These are phyloP conservation scores for Drosophila heteroneura DNA, from an alignment of 2,888 invertebrate species.

Conservation along the genomic window DNA sequence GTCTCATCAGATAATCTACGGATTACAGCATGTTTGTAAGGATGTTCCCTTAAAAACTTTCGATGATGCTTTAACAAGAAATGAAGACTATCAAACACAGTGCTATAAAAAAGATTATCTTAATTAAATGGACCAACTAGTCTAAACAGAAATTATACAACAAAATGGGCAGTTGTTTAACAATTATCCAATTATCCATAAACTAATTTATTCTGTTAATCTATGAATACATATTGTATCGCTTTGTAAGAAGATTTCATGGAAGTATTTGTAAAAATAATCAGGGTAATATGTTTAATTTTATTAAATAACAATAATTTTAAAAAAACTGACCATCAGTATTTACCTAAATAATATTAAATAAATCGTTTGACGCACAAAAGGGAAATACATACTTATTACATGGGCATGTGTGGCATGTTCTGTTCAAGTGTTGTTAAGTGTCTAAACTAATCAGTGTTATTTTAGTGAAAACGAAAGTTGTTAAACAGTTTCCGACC, in stretches of 20 bases:
- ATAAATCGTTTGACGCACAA: neutral
- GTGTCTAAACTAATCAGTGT: neutral
- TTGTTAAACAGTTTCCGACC: neutral
- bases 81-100: neutral
- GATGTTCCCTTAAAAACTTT: constrained; percentile 15
- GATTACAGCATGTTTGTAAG: neutral
- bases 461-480: neutral
- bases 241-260: neutral
- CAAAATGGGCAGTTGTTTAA: neutral
- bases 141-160: neutral
- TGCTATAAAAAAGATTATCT: neutral
- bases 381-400: neutral
- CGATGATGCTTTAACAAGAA: neutral
- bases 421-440: neutral
- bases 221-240: neutral
- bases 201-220: neutral
- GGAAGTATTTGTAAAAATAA: neutral
- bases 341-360: neutral
- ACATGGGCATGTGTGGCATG: neutral
- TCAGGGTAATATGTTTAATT: neutral
- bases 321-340: neutral
- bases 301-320: neutral
- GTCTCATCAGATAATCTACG: constrained; percentile 22
- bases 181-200: neutral
- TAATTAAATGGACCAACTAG: neutral